These are phyloP conservation scores for Zapus hudsonius DNA, from an alignment of 2,113 vertebrate species.

Conservation along the genomic window DNA sequence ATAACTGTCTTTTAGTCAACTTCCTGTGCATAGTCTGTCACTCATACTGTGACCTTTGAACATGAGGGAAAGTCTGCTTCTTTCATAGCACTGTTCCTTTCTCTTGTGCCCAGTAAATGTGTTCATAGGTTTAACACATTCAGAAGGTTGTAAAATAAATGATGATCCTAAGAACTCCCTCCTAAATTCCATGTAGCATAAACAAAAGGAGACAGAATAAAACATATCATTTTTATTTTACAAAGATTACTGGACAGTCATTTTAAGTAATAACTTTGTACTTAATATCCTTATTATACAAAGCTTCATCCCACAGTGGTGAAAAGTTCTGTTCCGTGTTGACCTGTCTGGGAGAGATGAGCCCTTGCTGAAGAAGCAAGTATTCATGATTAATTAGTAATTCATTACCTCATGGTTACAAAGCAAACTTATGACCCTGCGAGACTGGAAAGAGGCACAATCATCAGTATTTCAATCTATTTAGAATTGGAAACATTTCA, in stretches of 20 bases:
- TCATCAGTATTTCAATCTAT: slow-evolving; percentile 61
- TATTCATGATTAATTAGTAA: slow-evolving; percentile 71
- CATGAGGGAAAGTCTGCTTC: not conserved
- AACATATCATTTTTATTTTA: slow-evolving; percentile 51
- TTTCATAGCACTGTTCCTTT: not conserved
- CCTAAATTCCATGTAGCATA: not conserved
- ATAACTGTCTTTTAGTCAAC: not conserved
- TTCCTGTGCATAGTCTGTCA: not conserved
- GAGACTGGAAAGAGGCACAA: slow-evolving; percentile 41
- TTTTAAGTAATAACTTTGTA: slow-evolving; percentile 45
- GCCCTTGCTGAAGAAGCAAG: slow-evolving; percentile 72
- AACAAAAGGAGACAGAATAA: slow-evolving; percentile 6
- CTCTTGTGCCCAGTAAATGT: not conserved
- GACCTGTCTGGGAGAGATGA: slow-evolving; percentile 38
- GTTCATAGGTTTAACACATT: not conserved
- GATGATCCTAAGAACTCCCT: not conserved
- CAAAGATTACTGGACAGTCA: not conserved
- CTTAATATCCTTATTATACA: not conserved
- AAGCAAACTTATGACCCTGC: slow-evolving; percentile 41
- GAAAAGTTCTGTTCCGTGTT: slow-evolving; percentile 39
- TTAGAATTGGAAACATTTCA: slow-evolving; percentile 39
- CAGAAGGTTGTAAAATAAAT: slow-evolving; percentile 10
- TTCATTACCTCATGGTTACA: slow-evolving; percentile 61
- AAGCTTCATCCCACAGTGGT: not conserved
- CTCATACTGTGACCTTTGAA: not conserved